Percentiles rank a stretch among this genome's conserved stretches.
Conservation (phyloP, 2,888 invertebrate species). For the Xylota segnis region DNA sequence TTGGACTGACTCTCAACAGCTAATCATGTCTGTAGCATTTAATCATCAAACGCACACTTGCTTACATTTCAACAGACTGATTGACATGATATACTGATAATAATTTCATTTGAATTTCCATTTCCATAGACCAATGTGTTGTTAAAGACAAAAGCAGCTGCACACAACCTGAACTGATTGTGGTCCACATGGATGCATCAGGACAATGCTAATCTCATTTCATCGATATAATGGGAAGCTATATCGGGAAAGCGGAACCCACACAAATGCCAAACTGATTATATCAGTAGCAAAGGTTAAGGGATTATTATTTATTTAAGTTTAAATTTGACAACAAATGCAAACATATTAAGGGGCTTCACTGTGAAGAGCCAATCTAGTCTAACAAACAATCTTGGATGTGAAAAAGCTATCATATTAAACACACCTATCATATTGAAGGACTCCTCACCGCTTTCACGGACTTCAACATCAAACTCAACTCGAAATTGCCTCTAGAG, state of each 20-base stretch:
- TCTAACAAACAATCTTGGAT: too few species aligned
- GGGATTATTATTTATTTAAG: neutral
- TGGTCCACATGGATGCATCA: conserved; percentile 28
- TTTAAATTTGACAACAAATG: too few species aligned
- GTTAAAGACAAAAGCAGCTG: conserved; percentile 5
- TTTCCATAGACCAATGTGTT: neutral
- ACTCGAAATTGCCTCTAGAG: too few species aligned
- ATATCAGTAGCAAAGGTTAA: neutral
- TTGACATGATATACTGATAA: conserved; percentile 26
- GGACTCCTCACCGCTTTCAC: too few species aligned
- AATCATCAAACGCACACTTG: conserved; percentile 6
- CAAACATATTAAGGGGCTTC: too few species aligned
- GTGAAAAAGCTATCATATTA: too few species aligned
- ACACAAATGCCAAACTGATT: conserved; percentile 5
- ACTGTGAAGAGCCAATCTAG: too few species aligned
- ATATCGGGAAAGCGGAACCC: neutral
- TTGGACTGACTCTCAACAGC: neutral
- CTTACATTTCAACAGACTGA: conserved; percentile 22
- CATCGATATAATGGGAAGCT: neutral
- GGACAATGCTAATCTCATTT: conserved; percentile 22
- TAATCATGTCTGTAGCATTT: neutral
- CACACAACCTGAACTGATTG: conserved; percentile 12
- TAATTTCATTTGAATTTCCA: conserved; percentile 16
- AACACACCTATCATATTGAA: too few species aligned
- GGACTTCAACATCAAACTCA: too few species aligned